These are phyloP conservation scores for Chelonus insularis DNA, from an alignment of 1,140 invertebrate genomes.

Conservation along the genomic window DNA sequence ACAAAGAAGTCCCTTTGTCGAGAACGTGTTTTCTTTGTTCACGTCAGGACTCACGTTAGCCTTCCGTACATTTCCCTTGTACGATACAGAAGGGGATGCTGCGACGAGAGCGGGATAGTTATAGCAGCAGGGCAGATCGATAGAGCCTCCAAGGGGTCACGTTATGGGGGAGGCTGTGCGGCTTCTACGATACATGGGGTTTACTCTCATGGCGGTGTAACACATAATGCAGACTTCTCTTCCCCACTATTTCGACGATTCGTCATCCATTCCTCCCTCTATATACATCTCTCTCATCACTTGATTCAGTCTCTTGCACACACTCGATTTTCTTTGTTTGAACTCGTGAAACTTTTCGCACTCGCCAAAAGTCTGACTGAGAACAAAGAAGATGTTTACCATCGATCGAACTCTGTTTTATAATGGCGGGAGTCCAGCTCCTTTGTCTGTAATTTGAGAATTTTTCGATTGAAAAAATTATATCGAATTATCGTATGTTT, in stretches of 20 bases:
- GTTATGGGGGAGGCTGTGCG: slow-evolving; percentile 35
- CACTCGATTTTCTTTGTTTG: slow-evolving; percentile 11
- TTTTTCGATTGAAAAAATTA: background rate
- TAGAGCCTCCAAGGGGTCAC: slow-evolving; percentile 35
- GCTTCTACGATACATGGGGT: slow-evolving; percentile 31
- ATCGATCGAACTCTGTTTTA: slow-evolving; percentile 11
- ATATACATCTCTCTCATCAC: background rate
- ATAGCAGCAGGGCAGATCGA: slow-evolving; percentile 29
- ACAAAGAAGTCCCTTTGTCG: slow-evolving; percentile 23
- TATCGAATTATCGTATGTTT: background rate
- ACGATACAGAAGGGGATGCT: slow-evolving; percentile 1
- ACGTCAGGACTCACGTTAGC: background rate
- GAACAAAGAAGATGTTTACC: background rate
- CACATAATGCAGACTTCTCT: slow-evolving; percentile 18
- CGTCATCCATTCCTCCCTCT: slow-evolving; percentile 26
- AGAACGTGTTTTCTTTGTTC: slow-evolving; percentile 29
- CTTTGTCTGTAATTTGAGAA: background rate
- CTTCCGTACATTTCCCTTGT: background rate
- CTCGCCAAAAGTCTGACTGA: background rate
- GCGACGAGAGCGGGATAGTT: slow-evolving; percentile 17
- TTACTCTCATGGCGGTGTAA: background rate
- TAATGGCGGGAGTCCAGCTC: background rate
- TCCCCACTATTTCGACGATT: slow-evolving; percentile 23
- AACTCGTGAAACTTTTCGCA: slow-evolving; percentile 25
- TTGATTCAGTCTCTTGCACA: slow-evolving; percentile 13